Percentiles rank a stretch among this genome's conserved stretches.
phyloP scores from a whole-genome alignment of 2,113 vertebrate species.

The Siphamia tubifer region DNA sequence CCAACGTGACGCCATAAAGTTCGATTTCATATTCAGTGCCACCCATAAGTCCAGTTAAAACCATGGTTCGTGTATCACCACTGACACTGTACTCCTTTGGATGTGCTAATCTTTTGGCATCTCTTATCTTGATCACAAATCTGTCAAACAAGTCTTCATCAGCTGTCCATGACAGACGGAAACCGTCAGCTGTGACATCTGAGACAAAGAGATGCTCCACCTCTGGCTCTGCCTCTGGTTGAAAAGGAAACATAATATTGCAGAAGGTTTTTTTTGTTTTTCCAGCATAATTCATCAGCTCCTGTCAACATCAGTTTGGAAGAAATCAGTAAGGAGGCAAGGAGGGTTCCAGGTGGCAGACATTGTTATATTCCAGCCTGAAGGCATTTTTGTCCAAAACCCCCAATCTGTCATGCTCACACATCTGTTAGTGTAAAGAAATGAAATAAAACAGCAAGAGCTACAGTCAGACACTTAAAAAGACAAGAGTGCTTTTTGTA shows the following conservation, averaged over 20 bases:
- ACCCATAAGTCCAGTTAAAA: conserved; percentile 86
- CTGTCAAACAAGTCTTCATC: conserved; percentile 91
- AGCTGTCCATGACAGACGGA: conserved; percentile 92
- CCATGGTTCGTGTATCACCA: conserved; percentile 84
- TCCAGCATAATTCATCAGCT: not conserved
- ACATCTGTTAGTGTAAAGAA: conserved; percentile 40
- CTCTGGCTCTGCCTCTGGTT: conserved; percentile 92
- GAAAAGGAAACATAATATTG: conserved; percentile 60
- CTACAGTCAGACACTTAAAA: not conserved
- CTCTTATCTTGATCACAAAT: conserved; percentile 94
- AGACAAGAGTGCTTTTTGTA: conserved; percentile 28
- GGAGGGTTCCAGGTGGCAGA: conserved; percentile 16
- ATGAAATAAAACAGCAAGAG: not conserved
- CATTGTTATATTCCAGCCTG: not conserved
- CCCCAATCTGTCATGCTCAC: conserved; percentile 42
- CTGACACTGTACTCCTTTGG: conserved; percentile 83
- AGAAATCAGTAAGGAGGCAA: conserved; percentile 7
- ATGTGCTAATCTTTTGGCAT: conserved; percentile 84
- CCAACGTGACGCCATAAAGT: conserved; percentile 87
- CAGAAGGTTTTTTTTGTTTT: not conserved
- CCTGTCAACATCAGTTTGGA: conserved; percentile 11
- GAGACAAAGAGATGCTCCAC: conserved; percentile 95
- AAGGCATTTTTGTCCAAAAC: not conserved
- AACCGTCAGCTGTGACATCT: conserved; percentile 85
- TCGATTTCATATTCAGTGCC: conserved; percentile 93